Percentiles rank a stretch among this genome's conserved stretches.
phyloP scores from a whole-genome alignment of 1,140 invertebrate genomes.

The Cardiocondyla obscurior region DNA sequence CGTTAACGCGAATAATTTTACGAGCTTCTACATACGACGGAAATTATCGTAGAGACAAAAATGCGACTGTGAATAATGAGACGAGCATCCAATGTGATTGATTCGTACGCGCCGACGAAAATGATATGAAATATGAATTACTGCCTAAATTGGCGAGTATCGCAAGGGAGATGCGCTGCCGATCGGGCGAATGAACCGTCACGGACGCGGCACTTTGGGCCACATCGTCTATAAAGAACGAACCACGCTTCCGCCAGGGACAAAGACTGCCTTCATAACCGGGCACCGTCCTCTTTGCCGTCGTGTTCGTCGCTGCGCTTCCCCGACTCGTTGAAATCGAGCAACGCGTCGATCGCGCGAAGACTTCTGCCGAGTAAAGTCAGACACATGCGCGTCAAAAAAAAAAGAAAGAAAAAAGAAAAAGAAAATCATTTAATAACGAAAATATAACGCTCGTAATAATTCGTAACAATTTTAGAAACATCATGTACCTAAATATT shows the following conservation, averaged over 20 bases:
- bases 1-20: background rate
- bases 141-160: background rate
- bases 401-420: background rate
- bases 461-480: background rate
- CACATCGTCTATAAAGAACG: constrained; percentile 74
- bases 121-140: background rate
- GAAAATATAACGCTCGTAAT: background rate
- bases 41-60: background rate
- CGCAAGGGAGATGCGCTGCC: constrained; percentile 16
- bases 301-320: constrained; percentile 57
- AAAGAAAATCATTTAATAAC: background rate
- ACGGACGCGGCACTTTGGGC: constrained; percentile 67
- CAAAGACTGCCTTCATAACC: constrained; percentile 78
- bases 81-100: background rate
- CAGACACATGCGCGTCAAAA: background rate
- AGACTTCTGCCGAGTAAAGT: background rate
- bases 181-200: constrained; percentile 45
- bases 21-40: no score
- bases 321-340: constrained; percentile 33
- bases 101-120: background rate
- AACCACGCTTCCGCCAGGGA: constrained; percentile 78
- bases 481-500: background rate
- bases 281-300: constrained; percentile 61
- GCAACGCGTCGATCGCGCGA: background rate
- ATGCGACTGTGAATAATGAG: background rate